Conservation (phyloP, 2,797 vertebrate species). For the Thripadectes ignobilis region DNA sequence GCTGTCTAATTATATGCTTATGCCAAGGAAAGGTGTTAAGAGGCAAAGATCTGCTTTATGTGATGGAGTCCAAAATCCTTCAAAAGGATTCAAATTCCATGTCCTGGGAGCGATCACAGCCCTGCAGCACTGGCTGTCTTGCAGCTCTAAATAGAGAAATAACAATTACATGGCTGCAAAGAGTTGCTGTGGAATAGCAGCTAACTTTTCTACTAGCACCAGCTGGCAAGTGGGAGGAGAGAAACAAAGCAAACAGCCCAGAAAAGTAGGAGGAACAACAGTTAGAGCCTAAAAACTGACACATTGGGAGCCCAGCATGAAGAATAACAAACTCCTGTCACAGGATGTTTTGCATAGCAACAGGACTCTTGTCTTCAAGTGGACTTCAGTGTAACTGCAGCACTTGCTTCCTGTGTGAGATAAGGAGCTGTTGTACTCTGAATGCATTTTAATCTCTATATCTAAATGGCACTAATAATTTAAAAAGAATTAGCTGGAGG, state of each 20-base stretch:
- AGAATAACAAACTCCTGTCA: constrained; percentile 20
- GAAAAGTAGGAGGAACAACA: constrained; percentile 36
- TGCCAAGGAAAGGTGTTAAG: neutral
- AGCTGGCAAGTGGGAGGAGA: constrained; percentile 40
- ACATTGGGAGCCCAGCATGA: neutral
- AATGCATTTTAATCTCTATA: constrained; percentile 28
- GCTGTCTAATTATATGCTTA: neutral
- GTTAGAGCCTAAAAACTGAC: constrained; percentile 21
- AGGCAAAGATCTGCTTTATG: neutral
- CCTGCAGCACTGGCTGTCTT: neutral
- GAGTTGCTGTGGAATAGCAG: constrained; percentile 11
- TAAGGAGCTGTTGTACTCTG: constrained; percentile 11
- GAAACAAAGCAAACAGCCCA: constrained; percentile 44
- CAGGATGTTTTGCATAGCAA: constrained; percentile 57
- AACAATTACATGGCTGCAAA: neutral
- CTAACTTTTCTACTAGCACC: constrained; percentile 13
- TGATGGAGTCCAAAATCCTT: neutral
- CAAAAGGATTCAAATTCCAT: neutral
- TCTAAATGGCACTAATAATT: constrained; percentile 38
- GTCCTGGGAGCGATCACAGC: neutral
- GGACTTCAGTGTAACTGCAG: constrained; percentile 4
- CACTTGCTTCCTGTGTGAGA: constrained; percentile 29
- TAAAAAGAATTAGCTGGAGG: neutral
- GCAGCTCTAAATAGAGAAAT: neutral
- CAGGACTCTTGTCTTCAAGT: constrained; percentile 43